Conservation (phyloP, 2,888 invertebrate genomes). For the Nasonia oneida region DNA sequence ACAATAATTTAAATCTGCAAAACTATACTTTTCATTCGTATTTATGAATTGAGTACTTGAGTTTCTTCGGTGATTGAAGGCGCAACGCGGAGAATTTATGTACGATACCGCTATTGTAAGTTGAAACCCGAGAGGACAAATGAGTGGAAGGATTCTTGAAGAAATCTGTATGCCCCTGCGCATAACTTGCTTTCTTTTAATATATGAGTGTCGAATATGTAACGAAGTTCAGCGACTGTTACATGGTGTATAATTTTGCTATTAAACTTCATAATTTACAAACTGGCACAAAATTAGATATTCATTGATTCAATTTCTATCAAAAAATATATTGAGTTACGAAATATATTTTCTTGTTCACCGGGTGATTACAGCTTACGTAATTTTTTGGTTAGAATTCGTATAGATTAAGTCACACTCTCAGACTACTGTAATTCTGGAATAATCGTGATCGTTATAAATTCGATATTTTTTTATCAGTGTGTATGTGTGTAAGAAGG, state of each 20-base stretch:
- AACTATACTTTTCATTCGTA: neutral
- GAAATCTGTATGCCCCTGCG: neutral
- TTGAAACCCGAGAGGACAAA: neutral
- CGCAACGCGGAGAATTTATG: neutral
- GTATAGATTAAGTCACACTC: too few relatives aligned
- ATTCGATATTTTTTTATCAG: constrained; percentile 3
- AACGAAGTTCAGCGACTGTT: too few relatives aligned
- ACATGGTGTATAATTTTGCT: too few relatives aligned
- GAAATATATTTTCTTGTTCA: too few relatives aligned
- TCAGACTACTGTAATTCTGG: too few relatives aligned
- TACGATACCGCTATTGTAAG: neutral
- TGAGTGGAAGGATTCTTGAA: neutral
- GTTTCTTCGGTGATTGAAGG: neutral
- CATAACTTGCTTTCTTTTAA: neutral
- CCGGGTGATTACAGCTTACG: too few relatives aligned
- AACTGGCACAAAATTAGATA: too few relatives aligned
- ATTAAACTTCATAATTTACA: too few relatives aligned
- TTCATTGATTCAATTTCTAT: too few relatives aligned
- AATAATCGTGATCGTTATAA: neutral
- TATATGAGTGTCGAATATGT: too few relatives aligned
- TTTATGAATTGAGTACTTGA: neutral
- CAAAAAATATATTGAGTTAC: too few relatives aligned
- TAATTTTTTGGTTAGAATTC: too few relatives aligned
- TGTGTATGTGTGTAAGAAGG: neutral
- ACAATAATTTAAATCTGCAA: neutral